Base-by-base conservation (phyloP, 2,888 invertebrate species). In the Drosophila stalkeri region DNA sequence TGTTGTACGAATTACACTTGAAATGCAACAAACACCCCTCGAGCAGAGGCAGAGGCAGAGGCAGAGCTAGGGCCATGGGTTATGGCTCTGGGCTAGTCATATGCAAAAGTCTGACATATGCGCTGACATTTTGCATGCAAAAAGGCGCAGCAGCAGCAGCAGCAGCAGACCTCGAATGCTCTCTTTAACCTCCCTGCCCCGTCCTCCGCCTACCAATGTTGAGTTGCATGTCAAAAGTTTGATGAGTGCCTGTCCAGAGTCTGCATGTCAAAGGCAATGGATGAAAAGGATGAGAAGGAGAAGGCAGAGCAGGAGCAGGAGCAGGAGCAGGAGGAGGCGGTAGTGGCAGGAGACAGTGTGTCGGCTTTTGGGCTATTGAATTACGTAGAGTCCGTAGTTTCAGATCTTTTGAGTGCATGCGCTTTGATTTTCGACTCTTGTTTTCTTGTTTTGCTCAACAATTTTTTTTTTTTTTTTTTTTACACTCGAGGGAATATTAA, bases 111-210 rank as follows among this genome's bases (percentile, higher is more conserved):
- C 82, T 90, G 89, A 72, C 87, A 87, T 90, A 90, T 87, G 87
- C 89, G 90, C 90, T 90, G 86, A 89, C 89, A 80, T 89, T 89
- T 79, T 83, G 83, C 82, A 87, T 90, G 87, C 84, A 90, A 90
- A 90, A 90, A 90, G 90, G 86, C 86, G 82, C 86, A 87, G 49
- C 47, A n/a, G 75, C 81, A 65, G 68, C 63, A 43, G 82, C 85
- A 86, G 46, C 46, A 27, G 77, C 81, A 67, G 69, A 35, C 43
- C 59, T 76, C 69, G 78, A 64, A 64, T 72, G 77, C 72, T 72
- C 72, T 64, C 76, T 77, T 76, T 63, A 20, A 49, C 31, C 14
- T n/a, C 49, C 44, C n/a, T 12, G 31, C 51, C 43, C 18, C 44
- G 18, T 4, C 31, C 44, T 27, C 47, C 31, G 16, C 23, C 44